phyloP scores from a whole-genome alignment of 2,888 invertebrate species.

The Clusia tigrina region DNA sequence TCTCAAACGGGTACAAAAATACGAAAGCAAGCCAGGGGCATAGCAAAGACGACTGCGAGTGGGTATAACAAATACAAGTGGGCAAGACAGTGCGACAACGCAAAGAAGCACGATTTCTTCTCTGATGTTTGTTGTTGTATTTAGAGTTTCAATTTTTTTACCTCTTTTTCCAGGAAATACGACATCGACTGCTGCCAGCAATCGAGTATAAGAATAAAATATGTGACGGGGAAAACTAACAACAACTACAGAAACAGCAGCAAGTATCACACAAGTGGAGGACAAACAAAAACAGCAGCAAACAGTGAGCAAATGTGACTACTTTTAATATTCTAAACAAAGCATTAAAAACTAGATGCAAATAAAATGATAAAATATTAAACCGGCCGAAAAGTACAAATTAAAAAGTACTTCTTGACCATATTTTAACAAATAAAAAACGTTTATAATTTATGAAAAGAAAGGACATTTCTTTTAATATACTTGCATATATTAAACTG shows the following conservation, averaged over 20 bases:
- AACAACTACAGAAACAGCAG: not conserved
- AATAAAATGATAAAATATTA: no score
- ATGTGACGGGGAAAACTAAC: not conserved
- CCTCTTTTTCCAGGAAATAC: constrained; percentile 50
- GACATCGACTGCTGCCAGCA: constrained; percentile 26
- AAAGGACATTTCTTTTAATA: no score
- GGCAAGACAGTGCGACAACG: no score
- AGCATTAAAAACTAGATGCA: no score
- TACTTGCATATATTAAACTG: no score
- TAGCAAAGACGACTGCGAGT: not conserved
- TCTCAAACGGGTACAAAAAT: not conserved
- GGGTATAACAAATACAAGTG: not conserved
- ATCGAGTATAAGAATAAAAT: not conserved
- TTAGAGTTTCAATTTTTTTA: constrained; percentile 52
- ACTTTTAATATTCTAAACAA: no score
- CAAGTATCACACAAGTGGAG: not conserved
- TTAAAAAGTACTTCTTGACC: no score
- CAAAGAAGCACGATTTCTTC: not conserved
- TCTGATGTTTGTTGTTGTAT: constrained; percentile 35
- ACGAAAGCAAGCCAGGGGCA: not conserved
- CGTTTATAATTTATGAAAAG: no score
- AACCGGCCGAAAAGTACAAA: no score
- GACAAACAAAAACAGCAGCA: not conserved
- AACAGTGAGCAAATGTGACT: no score
- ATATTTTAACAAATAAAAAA: no score